Percentiles rank a stretch among this genome's conserved stretches.
Conservation (phyloP, 2,888 invertebrate species). For the Synergus gifuensis region DNA sequence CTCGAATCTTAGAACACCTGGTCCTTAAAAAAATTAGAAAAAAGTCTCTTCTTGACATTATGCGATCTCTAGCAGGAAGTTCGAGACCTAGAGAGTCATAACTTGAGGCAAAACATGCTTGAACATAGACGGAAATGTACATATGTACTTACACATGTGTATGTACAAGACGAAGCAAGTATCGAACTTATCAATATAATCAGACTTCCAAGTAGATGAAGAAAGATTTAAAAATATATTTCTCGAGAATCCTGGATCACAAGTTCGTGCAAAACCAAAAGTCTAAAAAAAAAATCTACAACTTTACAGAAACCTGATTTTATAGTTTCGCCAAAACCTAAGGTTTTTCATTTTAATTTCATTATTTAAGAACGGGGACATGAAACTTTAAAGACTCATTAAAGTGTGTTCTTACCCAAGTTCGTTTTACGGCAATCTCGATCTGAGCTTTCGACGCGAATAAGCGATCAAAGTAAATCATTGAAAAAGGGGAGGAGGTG, state of each 20-base stretch:
- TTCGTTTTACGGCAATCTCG: conserved; percentile 11
- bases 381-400: background rate
- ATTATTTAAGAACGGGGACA: background rate
- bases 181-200: conserved; percentile 1
- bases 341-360: background rate
- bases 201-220: background rate
- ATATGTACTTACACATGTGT: conserved; percentile 45
- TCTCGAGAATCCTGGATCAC: no score
- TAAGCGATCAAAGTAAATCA: conserved; percentile 18
- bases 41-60: background rate
- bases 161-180: conserved; percentile 11
- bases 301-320: no score
- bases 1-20: background rate
- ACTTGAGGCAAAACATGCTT: conserved; percentile 6
- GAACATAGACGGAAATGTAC: conserved; percentile 23
- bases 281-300: no score
- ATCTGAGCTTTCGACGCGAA: background rate
- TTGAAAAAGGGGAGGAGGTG: conserved; percentile 12
- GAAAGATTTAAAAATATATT: no score
- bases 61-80: conserved; percentile 18
- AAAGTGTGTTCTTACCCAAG: background rate
- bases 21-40: conserved; percentile 2
- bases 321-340: no score
- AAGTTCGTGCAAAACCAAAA: background rate
- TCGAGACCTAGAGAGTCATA: conserved; percentile 14